Percentiles rank a stretch among this genome's conserved stretches.
phyloP scores from a whole-genome alignment of 2,888 invertebrate species.

The Rotaria magnacalcarata region DNA sequence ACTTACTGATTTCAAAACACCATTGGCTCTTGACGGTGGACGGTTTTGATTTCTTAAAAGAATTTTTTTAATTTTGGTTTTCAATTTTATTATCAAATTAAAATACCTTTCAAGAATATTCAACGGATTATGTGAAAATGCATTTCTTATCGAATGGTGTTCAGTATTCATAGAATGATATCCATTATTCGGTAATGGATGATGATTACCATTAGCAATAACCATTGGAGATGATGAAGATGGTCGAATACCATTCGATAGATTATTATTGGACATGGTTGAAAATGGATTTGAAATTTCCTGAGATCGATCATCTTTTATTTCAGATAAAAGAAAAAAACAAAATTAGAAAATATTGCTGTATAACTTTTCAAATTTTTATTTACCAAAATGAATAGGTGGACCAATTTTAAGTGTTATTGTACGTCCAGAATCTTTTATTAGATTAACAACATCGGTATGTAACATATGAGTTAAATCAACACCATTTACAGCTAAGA shows the following conservation, averaged over 20 bases:
- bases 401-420: constrained; percentile 67
- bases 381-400: constrained; percentile 48
- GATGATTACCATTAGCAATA: constrained; percentile 16
- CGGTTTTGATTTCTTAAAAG: constrained; percentile 29
- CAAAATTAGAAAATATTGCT: neutral
- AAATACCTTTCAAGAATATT: constrained; percentile 27
- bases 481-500: constrained; percentile 86
- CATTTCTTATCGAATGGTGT: neutral
- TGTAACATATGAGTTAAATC: constrained; percentile 86
- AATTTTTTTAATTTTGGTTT: neutral
- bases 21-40: constrained; percentile 6
- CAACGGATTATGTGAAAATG: constrained; percentile 32
- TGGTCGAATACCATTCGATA: constrained; percentile 15
- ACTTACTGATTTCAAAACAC: constrained; percentile 19
- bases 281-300: neutral
- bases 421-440: constrained; percentile 86
- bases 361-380: neutral
- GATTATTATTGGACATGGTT: neutral
- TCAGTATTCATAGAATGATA: neutral
- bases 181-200: neutral
- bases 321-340: neutral
- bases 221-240: constrained; percentile 23
- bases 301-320: constrained; percentile 19
- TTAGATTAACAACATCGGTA: constrained; percentile 90
- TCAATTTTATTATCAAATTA: neutral